phyloP scores from a whole-genome alignment of 2,113 vertebrate genomes.

The Ondatra zibethicus region DNA sequence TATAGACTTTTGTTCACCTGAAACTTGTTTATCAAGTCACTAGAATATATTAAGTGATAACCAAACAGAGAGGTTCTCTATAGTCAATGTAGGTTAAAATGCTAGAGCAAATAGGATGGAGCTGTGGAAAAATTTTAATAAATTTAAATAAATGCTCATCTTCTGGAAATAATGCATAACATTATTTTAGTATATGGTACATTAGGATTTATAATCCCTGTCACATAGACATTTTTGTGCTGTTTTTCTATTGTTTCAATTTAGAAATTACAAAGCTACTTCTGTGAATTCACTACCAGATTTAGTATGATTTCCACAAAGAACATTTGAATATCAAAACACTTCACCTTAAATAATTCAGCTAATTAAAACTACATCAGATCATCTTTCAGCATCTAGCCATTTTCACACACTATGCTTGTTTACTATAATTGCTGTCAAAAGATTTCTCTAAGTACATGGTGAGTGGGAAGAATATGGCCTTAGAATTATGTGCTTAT shows the following conservation, averaged over 20 bases:
- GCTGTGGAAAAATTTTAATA: neutral
- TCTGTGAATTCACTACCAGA: slow-evolving; percentile 39
- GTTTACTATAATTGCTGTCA: slow-evolving; percentile 66
- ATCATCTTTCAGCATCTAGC: slow-evolving; percentile 62
- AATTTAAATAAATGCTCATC: neutral
- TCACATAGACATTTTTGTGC: neutral
- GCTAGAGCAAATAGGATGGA: neutral
- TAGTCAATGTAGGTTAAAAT: neutral
- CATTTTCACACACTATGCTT: slow-evolving; percentile 43
- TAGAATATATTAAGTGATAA: neutral
- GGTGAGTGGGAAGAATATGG: slow-evolving; percentile 68
- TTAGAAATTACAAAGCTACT: slow-evolving; percentile 44
- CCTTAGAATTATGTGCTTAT: slow-evolving; percentile 62
- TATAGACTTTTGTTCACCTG: neutral
- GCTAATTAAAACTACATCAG: slow-evolving; percentile 69
- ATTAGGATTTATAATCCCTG: neutral
- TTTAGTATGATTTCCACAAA: slow-evolving; percentile 56
- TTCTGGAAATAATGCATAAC: neutral
- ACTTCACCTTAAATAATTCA: slow-evolving; percentile 72
- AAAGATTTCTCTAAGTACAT: slow-evolving; percentile 66
- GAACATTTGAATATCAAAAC: slow-evolving; percentile 67
- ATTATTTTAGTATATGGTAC: neutral
- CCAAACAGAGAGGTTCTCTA: neutral
- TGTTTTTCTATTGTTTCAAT: neutral
- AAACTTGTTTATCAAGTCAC: neutral